Base-by-base conservation (phyloP, 2,888 invertebrate species). In the Ophioninae sp. region DNA sequence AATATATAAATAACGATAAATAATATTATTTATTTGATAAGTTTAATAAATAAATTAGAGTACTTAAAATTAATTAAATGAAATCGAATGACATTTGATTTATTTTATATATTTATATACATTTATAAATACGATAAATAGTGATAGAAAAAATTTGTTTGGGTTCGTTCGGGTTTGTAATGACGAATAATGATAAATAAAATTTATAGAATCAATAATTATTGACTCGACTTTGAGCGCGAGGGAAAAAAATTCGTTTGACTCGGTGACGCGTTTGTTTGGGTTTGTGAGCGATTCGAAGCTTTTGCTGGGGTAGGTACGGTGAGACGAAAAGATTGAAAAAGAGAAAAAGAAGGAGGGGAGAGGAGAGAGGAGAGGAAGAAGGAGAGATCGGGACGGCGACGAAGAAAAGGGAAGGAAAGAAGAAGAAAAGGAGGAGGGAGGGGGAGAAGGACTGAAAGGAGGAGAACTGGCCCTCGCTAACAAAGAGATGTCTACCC, bases 401-500 rank as follows among this genome's bases (percentile, higher is more conserved):
- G 74, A 74, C 41, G 78, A 78, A 80, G 74, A 74, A 77, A 73
- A 69, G 72, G 68, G 67, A 65, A 61, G 58, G 73, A 72, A 51
- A 65, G 72, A 72, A 51, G 71, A 77, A 39, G 37, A 64, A 20
- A 64, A 63, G 44, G 22, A 51, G n/a, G 61, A 73, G 41, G 72
- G 67, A 73, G 41, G 72, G 67, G 69, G 79, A 73, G 68, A 58
- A 79, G 74, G 71, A 77, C 30, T 65, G 77, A 74, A 71, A 79
- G 81, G 69, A 81, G 87, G 89, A 90, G 90, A 91, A 90, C 91
- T 91, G 91, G 91, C 90, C 82, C 90, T 88, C 88, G 87, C 89
- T 90, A 90, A 91, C 91, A 91, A 91, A 91, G 91, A 91, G 91
- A 91, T 90, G 91, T 91, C 90, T 90, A 88, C 88, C 86, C 87